Evolutionary conservation across 2,113 vertebrate genomes (phyloP).

Genomic region (Gavialis gangeticus): DNA sequence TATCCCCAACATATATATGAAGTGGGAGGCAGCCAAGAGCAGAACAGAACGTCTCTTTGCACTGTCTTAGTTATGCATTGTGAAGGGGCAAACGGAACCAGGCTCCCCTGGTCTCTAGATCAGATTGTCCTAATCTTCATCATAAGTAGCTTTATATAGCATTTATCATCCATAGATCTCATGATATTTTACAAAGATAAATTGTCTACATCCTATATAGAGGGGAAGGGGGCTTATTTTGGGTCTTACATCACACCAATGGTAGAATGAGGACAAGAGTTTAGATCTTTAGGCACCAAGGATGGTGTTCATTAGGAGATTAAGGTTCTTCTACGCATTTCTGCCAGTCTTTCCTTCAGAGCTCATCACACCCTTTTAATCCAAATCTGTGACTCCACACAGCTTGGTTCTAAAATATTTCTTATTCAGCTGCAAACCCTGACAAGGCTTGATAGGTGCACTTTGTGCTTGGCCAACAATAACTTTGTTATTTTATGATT

Average conservation of each 20-base stretch:
- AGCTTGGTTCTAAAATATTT: rapidly evolving
- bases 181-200: neutral
- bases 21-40: neutral
- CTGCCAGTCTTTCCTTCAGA: neutral
- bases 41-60: neutral
- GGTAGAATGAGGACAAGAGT: neutral
- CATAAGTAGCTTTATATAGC: neutral
- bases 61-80: neutral
- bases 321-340: neutral
- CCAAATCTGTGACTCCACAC: neutral
- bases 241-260: neutral
- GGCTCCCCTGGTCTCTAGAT: neutral
- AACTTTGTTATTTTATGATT: neutral
- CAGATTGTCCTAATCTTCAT: too few species aligned
- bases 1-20: rapidly evolving
- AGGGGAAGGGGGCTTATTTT: neutral
- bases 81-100: neutral
- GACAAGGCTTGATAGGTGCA: rapidly evolving
- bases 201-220: neutral
- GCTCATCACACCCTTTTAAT: neutral
- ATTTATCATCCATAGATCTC: neutral
- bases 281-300: neutral
- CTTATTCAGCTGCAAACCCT: neutral
- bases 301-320: neutral
- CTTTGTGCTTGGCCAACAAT: neutral